These are phyloP conservation scores for Pemphredon lugubris DNA, from an alignment of 2,888 invertebrate genomes.

Conservation along the genomic window DNA sequence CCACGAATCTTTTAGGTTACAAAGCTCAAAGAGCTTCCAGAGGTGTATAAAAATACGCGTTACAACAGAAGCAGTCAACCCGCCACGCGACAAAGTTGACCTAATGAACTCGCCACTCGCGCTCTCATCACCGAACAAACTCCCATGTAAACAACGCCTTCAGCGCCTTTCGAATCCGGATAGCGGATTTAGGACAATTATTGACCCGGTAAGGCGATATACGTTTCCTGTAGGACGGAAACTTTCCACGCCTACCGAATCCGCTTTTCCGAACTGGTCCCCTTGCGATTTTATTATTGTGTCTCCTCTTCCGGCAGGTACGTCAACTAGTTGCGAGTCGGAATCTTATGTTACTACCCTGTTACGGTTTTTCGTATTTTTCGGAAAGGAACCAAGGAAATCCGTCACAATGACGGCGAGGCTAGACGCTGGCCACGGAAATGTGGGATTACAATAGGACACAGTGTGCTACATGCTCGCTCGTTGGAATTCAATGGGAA, in stretches of 20 bases:
- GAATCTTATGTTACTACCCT: slow-evolving; percentile 37
- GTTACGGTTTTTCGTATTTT: slow-evolving; percentile 48
- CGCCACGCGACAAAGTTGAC: too few relatives aligned
- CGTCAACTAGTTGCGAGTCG: slow-evolving; percentile 52
- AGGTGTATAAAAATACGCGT: too few relatives aligned
- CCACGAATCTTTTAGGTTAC: too few relatives aligned
- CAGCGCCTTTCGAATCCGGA: too few relatives aligned
- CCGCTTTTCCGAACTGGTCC: slow-evolving; percentile 55
- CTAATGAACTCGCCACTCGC: too few relatives aligned
- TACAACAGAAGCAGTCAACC: too few relatives aligned
- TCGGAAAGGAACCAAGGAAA: slow-evolving; percentile 61
- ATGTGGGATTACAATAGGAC: slow-evolving; percentile 61
- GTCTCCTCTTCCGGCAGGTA: slow-evolving; percentile 57
- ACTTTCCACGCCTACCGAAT: slow-evolving; percentile 60
- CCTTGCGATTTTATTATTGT: slow-evolving; percentile 71
- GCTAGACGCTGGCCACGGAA: slow-evolving; percentile 68
- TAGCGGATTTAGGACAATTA: too few relatives aligned
- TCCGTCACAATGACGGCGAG: slow-evolving; percentile 67
- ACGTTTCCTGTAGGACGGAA: slow-evolving; percentile 25
- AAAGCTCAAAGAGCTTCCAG: too few relatives aligned
- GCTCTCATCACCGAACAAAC: too few relatives aligned
- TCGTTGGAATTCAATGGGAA: slow-evolving; percentile 29
- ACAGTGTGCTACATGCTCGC: slow-evolving; percentile 19
- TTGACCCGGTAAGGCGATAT: slow-evolving; percentile 17
- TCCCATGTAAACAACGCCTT: too few relatives aligned